Conservation (phyloP, 2,113 vertebrate genomes). For the Cyphomyrus plagiostoma region DNA sequence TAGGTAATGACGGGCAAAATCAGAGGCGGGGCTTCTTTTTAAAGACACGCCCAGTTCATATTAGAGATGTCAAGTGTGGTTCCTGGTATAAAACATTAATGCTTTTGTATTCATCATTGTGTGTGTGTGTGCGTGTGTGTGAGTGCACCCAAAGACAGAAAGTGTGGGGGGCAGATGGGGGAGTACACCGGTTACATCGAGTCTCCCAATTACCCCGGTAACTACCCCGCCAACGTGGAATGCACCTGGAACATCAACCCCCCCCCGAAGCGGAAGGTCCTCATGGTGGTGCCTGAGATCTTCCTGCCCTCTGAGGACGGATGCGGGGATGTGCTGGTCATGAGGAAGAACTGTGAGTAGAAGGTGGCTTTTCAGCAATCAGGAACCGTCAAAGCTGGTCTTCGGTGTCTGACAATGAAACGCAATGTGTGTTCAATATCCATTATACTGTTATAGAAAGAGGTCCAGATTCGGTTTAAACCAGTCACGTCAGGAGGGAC, state of each 20-base stretch:
- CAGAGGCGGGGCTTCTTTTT: not conserved
- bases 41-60: not conserved
- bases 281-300: constrained; percentile 95
- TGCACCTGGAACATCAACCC: constrained; percentile 98
- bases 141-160: constrained; percentile 67
- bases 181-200: constrained; percentile 97
- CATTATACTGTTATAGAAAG: not conserved
- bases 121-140: not conserved
- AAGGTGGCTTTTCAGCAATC: not conserved
- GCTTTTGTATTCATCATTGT: not conserved
- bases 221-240: constrained; percentile 89
- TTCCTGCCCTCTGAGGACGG: constrained; percentile 96
- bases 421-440: not conserved
- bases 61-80: not conserved
- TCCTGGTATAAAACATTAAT: not conserved
- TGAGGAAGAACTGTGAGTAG: constrained; percentile 95
- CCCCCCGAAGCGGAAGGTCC: constrained; percentile 92
- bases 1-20: not conserved
- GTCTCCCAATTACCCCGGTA: constrained; percentile 96
- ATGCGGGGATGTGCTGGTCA: constrained; percentile 93
- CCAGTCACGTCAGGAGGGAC: not conserved
- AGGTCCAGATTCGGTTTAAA: not conserved
- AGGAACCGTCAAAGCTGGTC: not conserved
- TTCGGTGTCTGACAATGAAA: not conserved
- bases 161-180: constrained; percentile 90